Percentiles rank a stretch among this genome's conserved stretches.
phyloP scores from a whole-genome alignment of 2,888 invertebrate species.

The Lepidonotus clava region DNA sequence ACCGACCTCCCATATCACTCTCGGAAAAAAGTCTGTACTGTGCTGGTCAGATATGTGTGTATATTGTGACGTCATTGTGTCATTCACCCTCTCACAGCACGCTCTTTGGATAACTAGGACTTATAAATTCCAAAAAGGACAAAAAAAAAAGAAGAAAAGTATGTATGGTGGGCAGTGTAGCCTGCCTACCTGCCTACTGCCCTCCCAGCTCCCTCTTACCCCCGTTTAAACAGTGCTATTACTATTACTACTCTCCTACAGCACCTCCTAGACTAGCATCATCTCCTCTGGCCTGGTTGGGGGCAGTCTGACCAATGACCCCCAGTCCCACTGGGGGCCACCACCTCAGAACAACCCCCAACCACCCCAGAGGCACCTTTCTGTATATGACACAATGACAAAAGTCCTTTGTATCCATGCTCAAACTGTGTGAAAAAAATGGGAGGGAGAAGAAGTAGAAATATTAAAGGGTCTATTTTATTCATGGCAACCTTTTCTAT shows the following conservation, averaged over 20 bases:
- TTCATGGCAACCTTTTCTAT: constrained; percentile 53
- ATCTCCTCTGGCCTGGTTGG: constrained; percentile 15
- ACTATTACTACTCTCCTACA: constrained; percentile 10
- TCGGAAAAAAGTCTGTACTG: constrained; percentile 24
- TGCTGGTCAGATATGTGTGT: constrained; percentile 45
- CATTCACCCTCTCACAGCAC: constrained; percentile 25
- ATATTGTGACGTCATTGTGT: constrained; percentile 34
- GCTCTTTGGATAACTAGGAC: not conserved
- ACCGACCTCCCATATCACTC: constrained; percentile 20
- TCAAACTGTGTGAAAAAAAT: constrained; percentile 41
- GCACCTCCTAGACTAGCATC: constrained; percentile 9
- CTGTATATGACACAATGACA: constrained; percentile 41
- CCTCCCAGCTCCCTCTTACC: not conserved
- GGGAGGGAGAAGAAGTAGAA: constrained; percentile 46
- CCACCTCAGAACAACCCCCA: not conserved
- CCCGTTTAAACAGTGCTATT: constrained; percentile 17
- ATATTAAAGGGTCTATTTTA: constrained; percentile 52
- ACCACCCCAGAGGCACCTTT: not conserved
- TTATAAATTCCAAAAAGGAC: not conserved
- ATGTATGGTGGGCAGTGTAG: no score
- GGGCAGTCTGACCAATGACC: not conserved
- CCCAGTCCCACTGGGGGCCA: not conserved
- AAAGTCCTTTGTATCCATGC: constrained; percentile 46
- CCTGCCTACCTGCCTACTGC: not conserved
- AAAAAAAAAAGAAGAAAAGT: no score